Evolutionary conservation across 2,113 vertebrate species (phyloP).

Genomic region (Seriola dumerili): DNA sequence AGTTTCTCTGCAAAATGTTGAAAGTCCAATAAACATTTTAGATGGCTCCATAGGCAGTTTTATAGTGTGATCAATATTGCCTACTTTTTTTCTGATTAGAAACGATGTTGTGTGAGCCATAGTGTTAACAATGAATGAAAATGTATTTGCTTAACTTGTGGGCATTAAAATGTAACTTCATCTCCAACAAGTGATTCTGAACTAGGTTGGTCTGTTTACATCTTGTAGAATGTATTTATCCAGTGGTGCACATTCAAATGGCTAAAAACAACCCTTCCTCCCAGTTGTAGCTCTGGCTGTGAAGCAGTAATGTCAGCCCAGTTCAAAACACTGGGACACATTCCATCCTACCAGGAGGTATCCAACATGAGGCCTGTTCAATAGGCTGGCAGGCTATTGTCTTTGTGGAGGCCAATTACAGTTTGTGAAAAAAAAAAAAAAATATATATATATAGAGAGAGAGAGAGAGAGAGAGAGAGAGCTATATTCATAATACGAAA

Average conservation of each 20-base stretch:
- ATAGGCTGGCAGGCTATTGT: conserved; percentile 19
- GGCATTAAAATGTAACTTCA: background rate
- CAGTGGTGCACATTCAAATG: no score
- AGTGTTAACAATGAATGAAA: background rate
- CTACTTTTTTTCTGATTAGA: no score
- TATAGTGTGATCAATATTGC: background rate
- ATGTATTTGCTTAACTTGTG: background rate
- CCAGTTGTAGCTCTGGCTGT: conserved; percentile 3
- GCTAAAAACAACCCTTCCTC: conserved; percentile 6
- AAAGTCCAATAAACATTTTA: background rate
- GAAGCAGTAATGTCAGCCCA: background rate
- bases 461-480: no score
- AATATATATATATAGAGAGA: no score
- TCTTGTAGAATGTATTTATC: background rate
- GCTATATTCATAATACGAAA: no score
- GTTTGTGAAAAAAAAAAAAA: background rate
- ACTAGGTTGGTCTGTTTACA: background rate
- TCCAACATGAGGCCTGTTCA: conserved; percentile 30
- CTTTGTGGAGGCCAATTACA: conserved; percentile 15
- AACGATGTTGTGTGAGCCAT: background rate
- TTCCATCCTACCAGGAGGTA: conserved; percentile 54
- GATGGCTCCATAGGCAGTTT: background rate
- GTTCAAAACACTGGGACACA: conserved; percentile 47
- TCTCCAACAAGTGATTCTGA: background rate
- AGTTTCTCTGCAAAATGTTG: background rate